Evolutionary conservation across 2,797 vertebrate species (phyloP).

Genomic region (Falco naumanni): DNA sequence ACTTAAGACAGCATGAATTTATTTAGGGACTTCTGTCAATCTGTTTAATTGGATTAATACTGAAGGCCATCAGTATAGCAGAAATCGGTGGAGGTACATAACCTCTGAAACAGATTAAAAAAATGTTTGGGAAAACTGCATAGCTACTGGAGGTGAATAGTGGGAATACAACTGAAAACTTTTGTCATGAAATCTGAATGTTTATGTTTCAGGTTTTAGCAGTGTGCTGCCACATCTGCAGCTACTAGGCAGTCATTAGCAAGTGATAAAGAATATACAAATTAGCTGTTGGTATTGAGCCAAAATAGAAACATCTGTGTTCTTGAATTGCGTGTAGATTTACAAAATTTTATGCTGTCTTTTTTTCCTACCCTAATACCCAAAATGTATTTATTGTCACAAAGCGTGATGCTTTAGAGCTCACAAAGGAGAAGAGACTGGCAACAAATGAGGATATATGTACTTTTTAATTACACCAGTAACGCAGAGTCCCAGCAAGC

Average conservation of each 20-base stretch:
- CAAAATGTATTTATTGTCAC: background rate
- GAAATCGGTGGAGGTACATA: background rate
- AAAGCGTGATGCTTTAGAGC: background rate
- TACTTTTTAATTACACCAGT: background rate
- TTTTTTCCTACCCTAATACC: background rate
- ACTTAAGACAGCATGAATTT: background rate
- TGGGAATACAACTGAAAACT: background rate
- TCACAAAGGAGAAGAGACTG: background rate
- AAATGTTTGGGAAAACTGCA: background rate
- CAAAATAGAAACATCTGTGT: background rate
- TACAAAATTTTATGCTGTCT: background rate
- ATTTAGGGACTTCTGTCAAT: background rate
- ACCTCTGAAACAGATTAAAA: background rate
- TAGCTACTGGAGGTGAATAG: background rate
- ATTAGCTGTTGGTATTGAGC: conserved; percentile 17
- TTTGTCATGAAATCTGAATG: background rate
- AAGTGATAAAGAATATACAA: background rate
- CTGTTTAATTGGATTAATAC: background rate
- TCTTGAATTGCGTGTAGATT: background rate
- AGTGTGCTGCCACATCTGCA: background rate
- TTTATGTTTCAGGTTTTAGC: conserved; percentile 28
- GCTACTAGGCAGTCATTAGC: conserved; percentile 27
- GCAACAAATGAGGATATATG: background rate
- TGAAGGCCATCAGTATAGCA: background rate
- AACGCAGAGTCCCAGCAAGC: background rate